A percentile compares a stretch with the other conserved stretches of the same genome.
These are phyloP conservation scores for Argya squamiceps DNA, from an alignment of 2,797 vertebrate species.

Conservation along the genomic window DNA sequence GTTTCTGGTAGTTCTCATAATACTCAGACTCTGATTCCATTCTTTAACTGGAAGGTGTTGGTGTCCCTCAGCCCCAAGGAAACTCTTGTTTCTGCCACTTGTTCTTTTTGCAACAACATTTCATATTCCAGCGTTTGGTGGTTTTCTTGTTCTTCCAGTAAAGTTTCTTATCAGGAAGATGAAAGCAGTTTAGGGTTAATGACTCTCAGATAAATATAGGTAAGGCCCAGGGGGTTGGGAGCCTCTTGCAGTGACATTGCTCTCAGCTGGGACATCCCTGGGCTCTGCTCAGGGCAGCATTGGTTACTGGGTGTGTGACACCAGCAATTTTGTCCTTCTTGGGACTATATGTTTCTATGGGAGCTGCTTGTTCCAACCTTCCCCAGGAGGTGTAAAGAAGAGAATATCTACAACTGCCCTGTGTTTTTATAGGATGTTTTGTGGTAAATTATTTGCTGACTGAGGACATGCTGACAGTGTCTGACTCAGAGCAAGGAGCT, in stretches of 20 bases:
- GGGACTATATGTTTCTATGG: not conserved
- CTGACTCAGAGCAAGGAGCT: not conserved
- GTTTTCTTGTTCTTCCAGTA: not conserved
- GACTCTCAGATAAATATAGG: not conserved
- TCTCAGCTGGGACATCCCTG: not conserved
- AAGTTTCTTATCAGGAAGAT: not conserved
- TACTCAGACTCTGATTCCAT: not conserved
- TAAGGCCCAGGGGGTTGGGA: not conserved
- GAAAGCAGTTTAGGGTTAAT: slow-evolving; percentile 7
- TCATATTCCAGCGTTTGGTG: not conserved
- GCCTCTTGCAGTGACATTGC: not conserved
- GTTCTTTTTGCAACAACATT: not conserved
- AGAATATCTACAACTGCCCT: not conserved
- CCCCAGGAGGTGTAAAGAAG: not conserved
- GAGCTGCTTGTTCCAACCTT: not conserved
- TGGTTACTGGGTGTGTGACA: not conserved
- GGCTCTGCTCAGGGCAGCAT: not conserved
- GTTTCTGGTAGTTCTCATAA: not conserved
- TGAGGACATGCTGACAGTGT: not conserved
- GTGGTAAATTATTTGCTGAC: not conserved
- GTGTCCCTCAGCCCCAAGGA: not conserved
- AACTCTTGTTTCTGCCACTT: not conserved
- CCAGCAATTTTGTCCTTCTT: not conserved
- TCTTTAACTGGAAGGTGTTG: not conserved
- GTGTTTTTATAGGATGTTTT: not conserved